Base-by-base conservation (phyloP, 2,797 vertebrate species). In the Nasua narica region DNA sequence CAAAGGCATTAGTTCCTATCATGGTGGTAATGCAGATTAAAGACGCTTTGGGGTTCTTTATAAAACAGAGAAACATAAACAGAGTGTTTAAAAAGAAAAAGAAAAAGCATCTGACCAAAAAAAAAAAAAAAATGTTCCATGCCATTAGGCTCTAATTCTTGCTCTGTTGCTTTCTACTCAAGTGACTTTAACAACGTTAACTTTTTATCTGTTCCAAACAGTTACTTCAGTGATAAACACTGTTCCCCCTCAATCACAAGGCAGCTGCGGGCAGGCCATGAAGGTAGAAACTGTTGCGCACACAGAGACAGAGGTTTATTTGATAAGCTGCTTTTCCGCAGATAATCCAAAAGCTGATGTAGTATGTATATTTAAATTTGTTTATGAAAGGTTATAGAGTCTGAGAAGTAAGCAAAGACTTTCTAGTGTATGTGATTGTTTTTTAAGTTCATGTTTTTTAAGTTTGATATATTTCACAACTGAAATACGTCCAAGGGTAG, bases 381-480 rank as follows among this genome's bases (percentile, higher is more conserved):
- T 92, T 86, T 78, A 69, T 43, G 70, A 94, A 62, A 72, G 18
- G 10, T 60, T 92, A 58, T 0, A 83, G 60, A 74, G 70, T 91
- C 46, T 46, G 58, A 56, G 23, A 78, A 72, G n/a, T 78, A 46
- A 92, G 79, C 65, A 79, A 87, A 37, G 12, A 78, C 2, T 89
- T 60, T 83, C 69, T 67, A 58, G 16, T 84, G 18, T 50, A 18
- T 72, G 27, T 46, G 37, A 87, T 81, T 90, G 48, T 27, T 91
- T 90, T 88, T 81, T 87, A 90, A 90, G 14, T 90, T 94, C n/a
- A 93, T n/a, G n/a, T n/a, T n/a, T n/a, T n/a, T n/a, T n/a, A n/a
- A n/a, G n/a, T 50, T 79, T 84, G 50, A 74, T 74, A 92, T 60
- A 46, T 96, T 74, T 91, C n/a, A 46, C 65, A n/a, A 84, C 37